These are phyloP conservation scores for Athalia rosae DNA, from an alignment of 2,888 invertebrate species.

Conservation along the genomic window DNA sequence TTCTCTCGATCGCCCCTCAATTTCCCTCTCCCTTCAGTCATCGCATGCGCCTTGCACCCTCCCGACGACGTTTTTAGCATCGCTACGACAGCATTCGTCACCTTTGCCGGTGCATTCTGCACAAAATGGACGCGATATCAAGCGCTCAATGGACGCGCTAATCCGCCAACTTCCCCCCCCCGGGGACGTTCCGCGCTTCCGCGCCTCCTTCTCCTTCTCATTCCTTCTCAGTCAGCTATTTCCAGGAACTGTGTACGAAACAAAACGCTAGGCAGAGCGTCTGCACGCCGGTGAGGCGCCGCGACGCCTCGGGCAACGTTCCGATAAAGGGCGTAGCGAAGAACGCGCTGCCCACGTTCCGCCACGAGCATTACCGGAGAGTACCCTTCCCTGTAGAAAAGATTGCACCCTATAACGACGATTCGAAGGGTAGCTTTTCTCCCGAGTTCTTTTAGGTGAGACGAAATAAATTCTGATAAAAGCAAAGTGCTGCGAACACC, in stretches of 20 bases:
- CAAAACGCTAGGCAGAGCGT: no score
- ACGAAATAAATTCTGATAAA: conserved; percentile 64
- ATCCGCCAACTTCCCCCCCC: no score
- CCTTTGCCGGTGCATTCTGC: conserved; percentile 13
- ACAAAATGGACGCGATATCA: conserved; percentile 39
- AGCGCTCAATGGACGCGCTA: neutral
- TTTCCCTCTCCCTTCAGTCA: conserved; percentile 20
- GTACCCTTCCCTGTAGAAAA: conserved; percentile 25
- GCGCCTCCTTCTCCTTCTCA: no score
- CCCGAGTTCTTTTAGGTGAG: conserved; percentile 22
- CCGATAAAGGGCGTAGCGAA: conserved; percentile 24
- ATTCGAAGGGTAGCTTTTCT: conserved; percentile 38
- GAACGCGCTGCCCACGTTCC: conserved; percentile 8
- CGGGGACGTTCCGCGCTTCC: no score
- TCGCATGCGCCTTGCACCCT: conserved; percentile 39
- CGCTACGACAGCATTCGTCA: neutral
- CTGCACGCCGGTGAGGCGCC: no score
- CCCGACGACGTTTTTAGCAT: neutral
- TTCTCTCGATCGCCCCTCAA: neutral
- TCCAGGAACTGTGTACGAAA: no score
- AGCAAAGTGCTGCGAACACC: conserved; percentile 60
- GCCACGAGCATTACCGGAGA: neutral
- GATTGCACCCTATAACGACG: conserved; percentile 23
- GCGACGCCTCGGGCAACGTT: no score
- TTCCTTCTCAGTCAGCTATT: no score